A percentile compares a stretch with the other conserved stretches of the same genome.
Evolutionary conservation across 2,113 vertebrate species (phyloP).

Genomic region (Geococcyx californianus): DNA sequence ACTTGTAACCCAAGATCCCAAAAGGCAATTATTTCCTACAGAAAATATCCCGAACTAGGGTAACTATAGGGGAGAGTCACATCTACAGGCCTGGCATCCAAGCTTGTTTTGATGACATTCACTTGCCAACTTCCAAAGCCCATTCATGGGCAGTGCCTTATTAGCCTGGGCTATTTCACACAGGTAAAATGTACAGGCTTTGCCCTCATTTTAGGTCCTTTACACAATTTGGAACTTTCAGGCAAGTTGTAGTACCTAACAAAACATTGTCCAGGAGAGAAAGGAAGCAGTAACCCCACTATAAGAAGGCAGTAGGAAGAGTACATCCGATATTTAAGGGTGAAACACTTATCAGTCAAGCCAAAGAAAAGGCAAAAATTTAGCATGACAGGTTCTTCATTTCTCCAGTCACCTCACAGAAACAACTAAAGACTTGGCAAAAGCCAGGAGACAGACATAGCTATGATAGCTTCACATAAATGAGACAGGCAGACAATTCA

Average conservation of each 20-base stretch:
- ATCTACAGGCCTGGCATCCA: background rate
- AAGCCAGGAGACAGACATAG: background rate
- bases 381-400: background rate
- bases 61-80: background rate
- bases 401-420: background rate
- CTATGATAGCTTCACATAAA: background rate
- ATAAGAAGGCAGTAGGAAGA: background rate
- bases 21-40: background rate
- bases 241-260: background rate
- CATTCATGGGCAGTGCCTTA: background rate
- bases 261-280: background rate
- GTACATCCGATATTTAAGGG: background rate
- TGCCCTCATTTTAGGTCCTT: background rate
- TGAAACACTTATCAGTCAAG: background rate
- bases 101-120: background rate
- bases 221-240: background rate
- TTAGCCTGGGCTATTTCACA: background rate
- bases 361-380: background rate
- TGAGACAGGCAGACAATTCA: background rate
- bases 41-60: background rate
- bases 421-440: background rate
- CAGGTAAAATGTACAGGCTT: background rate
- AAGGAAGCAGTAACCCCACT: background rate
- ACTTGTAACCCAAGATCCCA: background rate
- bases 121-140: background rate